Conservation (phyloP, 2,113 vertebrate species). For the Megaleporinus macrocephalus region DNA sequence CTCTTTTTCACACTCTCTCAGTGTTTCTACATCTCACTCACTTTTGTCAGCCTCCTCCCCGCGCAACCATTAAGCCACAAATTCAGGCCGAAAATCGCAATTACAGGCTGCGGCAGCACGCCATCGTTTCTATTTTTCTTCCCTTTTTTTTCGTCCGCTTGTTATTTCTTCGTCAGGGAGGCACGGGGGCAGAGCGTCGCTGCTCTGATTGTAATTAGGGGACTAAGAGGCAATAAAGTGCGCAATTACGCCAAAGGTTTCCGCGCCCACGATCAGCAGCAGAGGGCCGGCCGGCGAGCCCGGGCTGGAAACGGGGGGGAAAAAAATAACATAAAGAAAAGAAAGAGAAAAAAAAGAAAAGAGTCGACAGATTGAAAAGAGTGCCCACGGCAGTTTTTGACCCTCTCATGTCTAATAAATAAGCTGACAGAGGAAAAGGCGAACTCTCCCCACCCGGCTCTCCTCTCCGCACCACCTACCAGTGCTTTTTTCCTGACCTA, state of each 20-base stretch:
- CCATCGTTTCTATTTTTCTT: conserved; percentile 36
- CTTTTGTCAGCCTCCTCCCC: conserved; percentile 61
- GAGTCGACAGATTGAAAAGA: conserved; percentile 45
- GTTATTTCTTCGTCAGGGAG: conserved; percentile 59
- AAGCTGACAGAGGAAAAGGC: conserved; percentile 45
- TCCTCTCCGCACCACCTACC: neutral
- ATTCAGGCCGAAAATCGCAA: conserved; percentile 67
- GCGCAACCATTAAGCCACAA: conserved; percentile 65
- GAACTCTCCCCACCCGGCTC: conserved; percentile 9
- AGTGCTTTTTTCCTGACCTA: conserved; percentile 50
- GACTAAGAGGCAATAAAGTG: conserved; percentile 47
- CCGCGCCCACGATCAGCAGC: conserved; percentile 6
- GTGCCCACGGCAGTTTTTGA: conserved; percentile 46
- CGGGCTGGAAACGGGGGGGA: neutral
- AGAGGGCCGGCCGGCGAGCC: neutral
- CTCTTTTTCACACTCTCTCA: neutral
- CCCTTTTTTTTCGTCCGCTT: conserved; percentile 38
- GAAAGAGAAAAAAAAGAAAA: conserved; percentile 2
- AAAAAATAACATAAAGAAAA: conserved; percentile 1
- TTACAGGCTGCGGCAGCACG: conserved; percentile 58
- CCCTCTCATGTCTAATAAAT: conserved; percentile 61
- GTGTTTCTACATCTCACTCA: conserved; percentile 28
- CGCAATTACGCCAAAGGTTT: conserved; percentile 56
- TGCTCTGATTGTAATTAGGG: conserved; percentile 62
- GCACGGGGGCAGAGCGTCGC: conserved; percentile 24